Conservation (phyloP, 92 coral and sea anemone genomes). For the Siderastrea siderea region DNA sequence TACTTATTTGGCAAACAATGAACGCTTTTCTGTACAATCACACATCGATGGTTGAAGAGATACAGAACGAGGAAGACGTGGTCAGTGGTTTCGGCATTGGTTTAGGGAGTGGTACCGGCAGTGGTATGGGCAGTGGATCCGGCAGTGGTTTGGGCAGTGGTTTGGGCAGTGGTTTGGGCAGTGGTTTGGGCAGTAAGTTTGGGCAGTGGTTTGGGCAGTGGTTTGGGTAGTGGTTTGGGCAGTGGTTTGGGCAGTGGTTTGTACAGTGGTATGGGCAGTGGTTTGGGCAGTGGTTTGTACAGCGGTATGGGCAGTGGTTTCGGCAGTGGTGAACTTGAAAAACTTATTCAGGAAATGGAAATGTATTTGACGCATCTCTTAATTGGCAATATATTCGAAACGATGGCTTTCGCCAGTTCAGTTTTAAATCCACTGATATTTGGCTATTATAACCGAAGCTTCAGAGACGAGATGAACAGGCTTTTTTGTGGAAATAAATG, state of each 20-base stretch:
- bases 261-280: too few relatives aligned
- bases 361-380: not conserved
- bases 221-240: too few relatives aligned
- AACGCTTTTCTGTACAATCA: not conserved
- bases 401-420: conserved; percentile 50
- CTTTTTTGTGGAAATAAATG: not conserved
- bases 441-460: conserved; percentile 38
- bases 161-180: too few relatives aligned
- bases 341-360: not conserved
- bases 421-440: conserved; percentile 63
- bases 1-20: not conserved
- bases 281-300: too few relatives aligned
- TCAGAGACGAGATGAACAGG: conserved; percentile 43
- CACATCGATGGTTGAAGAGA: not conserved
- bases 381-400: not conserved
- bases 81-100: not conserved
- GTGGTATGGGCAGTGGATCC: too few relatives aligned
- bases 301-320: too few relatives aligned
- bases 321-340: not conserved
- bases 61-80: not conserved
- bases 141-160: too few relatives aligned
- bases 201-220: too few relatives aligned
- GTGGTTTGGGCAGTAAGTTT: too few relatives aligned
- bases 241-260: too few relatives aligned
- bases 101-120: too few relatives aligned